phyloP scores from a whole-genome alignment of 1,140 invertebrate genomes.

The Papilio glaucus region DNA sequence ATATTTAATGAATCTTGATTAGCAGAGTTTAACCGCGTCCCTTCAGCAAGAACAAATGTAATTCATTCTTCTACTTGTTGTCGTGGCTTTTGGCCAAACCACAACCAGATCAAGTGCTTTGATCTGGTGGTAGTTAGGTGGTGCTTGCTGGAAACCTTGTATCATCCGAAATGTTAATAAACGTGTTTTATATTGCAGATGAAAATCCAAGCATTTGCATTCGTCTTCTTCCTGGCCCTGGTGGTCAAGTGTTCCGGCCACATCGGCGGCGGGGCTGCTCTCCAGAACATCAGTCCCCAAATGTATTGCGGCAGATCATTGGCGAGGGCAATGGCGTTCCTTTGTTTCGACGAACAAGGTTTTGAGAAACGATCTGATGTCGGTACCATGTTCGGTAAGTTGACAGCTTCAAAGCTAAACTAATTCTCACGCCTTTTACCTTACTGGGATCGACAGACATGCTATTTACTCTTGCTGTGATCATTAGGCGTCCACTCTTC shows the following conservation, averaged over 20 bases:
- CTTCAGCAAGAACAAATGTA: too few species aligned
- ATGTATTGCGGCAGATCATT: conserved; percentile 59
- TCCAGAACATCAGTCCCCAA: conserved; percentile 51
- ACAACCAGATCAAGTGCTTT: too few species aligned
- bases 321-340: conserved; percentile 50
- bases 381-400: conserved; percentile 60
- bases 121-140: too few species aligned
- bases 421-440: neutral
- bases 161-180: neutral
- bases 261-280: conserved; percentile 47
- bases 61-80: too few species aligned
- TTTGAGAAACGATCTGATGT: conserved; percentile 51
- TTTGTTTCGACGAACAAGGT: conserved; percentile 50
- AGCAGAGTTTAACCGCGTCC: too few species aligned
- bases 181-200: conserved; percentile 47
- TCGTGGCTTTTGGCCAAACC: too few species aligned
- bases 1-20: too few species aligned
- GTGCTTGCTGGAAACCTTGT: neutral
- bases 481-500: too few species aligned
- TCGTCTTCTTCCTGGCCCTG: conserved; percentile 42
- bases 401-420: neutral
- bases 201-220: conserved; percentile 39
- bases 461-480: too few species aligned
- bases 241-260: conserved; percentile 46
- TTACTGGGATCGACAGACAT: too few species aligned